Evolutionary conservation across 2,888 invertebrate genomes (phyloP).

Genomic region (Polydrusus tereticollis): DNA sequence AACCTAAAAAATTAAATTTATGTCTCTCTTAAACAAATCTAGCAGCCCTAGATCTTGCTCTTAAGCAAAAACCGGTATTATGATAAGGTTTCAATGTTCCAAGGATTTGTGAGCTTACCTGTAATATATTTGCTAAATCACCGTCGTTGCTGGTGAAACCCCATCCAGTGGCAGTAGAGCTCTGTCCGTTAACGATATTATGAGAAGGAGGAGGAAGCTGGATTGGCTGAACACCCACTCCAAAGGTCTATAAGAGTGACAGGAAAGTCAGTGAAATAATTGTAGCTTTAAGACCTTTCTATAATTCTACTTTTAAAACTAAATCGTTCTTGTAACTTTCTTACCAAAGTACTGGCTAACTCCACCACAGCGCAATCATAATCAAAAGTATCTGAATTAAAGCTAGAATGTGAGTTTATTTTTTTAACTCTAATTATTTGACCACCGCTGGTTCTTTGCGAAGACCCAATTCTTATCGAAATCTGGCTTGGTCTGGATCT

Average conservation of each 20-base stretch:
- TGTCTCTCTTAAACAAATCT: background rate
- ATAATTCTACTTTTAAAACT: too few relatives aligned
- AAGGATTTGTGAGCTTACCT: slow-evolving; percentile 43
- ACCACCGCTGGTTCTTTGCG: slow-evolving; percentile 45
- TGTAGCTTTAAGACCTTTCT: too few relatives aligned
- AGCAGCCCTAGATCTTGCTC: background rate
- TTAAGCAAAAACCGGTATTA: too few relatives aligned
- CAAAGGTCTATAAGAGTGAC: slow-evolving; percentile 40
- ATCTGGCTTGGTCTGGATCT: slow-evolving; percentile 36
- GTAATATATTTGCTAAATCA: slow-evolving; percentile 48
- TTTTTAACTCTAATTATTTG: slow-evolving; percentile 36
- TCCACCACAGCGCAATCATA: slow-evolving; percentile 48
- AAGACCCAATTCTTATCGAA: slow-evolving; percentile 45
- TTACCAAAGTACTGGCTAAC: slow-evolving; percentile 42
- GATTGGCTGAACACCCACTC: slow-evolving; percentile 36
- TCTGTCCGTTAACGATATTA: slow-evolving; percentile 40
- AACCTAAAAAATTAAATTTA: slow-evolving; percentile 30
- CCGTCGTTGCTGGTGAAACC: slow-evolving; percentile 50
- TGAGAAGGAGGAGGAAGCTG: slow-evolving; percentile 23
- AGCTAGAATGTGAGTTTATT: slow-evolving; percentile 36
- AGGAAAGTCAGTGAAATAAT: too few relatives aligned
- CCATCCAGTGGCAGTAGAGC: slow-evolving; percentile 56
- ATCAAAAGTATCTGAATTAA: slow-evolving; percentile 42
- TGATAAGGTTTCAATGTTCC: too few relatives aligned
- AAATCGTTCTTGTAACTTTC: too few relatives aligned